phyloP scores from a whole-genome alignment of 2,797 vertebrate genomes.

The Enteromius anoplus region DNA sequence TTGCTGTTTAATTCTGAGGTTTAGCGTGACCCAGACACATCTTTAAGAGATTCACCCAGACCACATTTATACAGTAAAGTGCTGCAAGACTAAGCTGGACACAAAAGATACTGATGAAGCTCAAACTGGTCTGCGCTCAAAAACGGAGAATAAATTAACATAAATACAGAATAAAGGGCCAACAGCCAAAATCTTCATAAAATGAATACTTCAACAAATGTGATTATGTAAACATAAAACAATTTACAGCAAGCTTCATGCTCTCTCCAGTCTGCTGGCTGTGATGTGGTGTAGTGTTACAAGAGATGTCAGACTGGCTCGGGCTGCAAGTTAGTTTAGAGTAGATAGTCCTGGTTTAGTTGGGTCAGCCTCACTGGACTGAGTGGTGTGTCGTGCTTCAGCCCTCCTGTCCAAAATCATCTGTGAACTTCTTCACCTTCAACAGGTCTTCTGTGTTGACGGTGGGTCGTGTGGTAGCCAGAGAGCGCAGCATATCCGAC shows the following conservation, averaged over 20 bases:
- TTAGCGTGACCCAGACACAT: neutral
- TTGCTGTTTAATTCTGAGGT: neutral
- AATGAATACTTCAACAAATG: neutral
- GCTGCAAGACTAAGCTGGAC: constrained; percentile 12
- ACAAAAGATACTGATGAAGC: neutral
- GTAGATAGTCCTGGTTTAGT: neutral
- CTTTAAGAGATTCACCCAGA: neutral
- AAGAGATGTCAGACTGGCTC: neutral
- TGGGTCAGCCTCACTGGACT: neutral
- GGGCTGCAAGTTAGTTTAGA: neutral
- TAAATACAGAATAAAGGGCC: constrained; percentile 17
- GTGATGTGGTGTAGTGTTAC: constrained; percentile 7
- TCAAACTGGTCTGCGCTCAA: neutral
- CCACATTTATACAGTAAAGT: neutral
- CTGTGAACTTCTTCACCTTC: constrained; percentile 97
- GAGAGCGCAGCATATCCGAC: constrained; percentile 95
- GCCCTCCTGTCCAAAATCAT: constrained; percentile 97
- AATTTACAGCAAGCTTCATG: constrained; percentile 2
- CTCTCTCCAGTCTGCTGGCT: neutral
- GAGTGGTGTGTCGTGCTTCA: constrained; percentile 64
- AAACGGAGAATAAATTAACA: neutral
- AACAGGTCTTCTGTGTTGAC: constrained; percentile 93
- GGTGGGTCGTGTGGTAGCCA: constrained; percentile 93
- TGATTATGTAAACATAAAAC: constrained; percentile 9
- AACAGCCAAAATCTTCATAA: neutral